Conservation (phyloP, 2,797 vertebrate genomes). For the Myiotriccus ornatus region DNA sequence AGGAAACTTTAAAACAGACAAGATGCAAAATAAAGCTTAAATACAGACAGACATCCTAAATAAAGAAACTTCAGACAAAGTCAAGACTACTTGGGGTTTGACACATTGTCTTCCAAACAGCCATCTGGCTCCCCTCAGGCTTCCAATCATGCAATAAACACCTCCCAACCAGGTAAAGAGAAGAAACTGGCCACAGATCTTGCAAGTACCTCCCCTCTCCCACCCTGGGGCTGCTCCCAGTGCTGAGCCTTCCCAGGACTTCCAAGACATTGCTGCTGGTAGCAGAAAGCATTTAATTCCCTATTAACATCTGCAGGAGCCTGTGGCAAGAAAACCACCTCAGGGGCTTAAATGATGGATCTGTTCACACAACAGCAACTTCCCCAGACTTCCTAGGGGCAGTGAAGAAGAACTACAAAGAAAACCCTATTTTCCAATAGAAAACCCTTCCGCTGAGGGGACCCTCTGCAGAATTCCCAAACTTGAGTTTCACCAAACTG, state of each 20-base stretch:
- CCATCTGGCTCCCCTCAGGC: not conserved
- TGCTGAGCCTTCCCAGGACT: not conserved
- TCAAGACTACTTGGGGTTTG: not conserved
- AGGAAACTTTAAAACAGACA: not conserved
- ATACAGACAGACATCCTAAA: not conserved
- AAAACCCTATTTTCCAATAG: not conserved
- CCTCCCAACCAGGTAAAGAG: not conserved
- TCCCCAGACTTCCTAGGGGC: not conserved
- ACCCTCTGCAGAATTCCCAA: not conserved
- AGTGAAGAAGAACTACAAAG: not conserved
- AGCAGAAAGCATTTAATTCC: not conserved
- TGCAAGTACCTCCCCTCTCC: not conserved
- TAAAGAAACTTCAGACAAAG: not conserved
- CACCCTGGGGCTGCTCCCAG: not conserved
- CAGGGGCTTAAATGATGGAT: not conserved
- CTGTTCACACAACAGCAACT: not conserved
- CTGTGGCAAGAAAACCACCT: not conserved
- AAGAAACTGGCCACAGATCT: not conserved
- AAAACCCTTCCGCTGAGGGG: not conserved
- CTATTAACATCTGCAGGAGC: not conserved
- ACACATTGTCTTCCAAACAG: not conserved
- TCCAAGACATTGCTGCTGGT: not conserved
- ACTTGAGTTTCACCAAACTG: not conserved
- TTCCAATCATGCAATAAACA: not conserved
- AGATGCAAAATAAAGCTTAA: not conserved